phyloP scores from a whole-genome alignment of 2,888 invertebrate species.

The Campoplex nolae region DNA sequence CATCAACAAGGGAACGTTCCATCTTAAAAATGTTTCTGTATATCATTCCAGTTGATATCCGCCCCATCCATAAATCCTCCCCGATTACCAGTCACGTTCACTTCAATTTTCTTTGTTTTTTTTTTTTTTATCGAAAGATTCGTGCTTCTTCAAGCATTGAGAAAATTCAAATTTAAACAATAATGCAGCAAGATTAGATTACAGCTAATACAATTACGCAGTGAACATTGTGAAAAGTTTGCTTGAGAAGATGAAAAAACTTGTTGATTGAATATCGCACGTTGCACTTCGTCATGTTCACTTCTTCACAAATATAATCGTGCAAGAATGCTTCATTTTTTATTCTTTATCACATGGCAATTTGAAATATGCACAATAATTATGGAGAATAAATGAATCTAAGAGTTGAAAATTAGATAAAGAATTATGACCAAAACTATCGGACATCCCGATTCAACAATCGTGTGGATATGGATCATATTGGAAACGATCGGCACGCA shows the following conservation, averaged over 20 bases:
- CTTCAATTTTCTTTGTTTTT: neutral
- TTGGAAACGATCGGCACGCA: neutral
- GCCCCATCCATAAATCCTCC: neutral
- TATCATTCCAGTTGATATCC: neutral
- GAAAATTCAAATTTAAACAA: neutral
- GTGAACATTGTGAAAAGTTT: neutral
- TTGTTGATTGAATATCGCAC: slow-evolving; percentile 5
- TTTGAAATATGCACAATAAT: neutral
- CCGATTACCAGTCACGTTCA: neutral
- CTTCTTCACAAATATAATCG: neutral
- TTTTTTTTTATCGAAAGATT: neutral
- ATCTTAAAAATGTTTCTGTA: neutral
- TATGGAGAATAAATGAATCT: neutral
- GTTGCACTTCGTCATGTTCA: neutral
- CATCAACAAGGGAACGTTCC: neutral
- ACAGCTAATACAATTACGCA: no score
- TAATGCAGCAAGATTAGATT: neutral
- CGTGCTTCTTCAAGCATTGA: neutral
- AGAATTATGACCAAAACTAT: neutral
- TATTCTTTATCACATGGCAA: neutral
- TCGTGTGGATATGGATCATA: neutral
- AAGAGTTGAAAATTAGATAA: neutral
- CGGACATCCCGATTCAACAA: neutral
- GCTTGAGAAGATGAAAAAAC: neutral
- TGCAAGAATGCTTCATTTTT: neutral